Evolutionary conservation across 2,113 vertebrate species (phyloP).

Genomic region (Oreochromis aureus): DNA sequence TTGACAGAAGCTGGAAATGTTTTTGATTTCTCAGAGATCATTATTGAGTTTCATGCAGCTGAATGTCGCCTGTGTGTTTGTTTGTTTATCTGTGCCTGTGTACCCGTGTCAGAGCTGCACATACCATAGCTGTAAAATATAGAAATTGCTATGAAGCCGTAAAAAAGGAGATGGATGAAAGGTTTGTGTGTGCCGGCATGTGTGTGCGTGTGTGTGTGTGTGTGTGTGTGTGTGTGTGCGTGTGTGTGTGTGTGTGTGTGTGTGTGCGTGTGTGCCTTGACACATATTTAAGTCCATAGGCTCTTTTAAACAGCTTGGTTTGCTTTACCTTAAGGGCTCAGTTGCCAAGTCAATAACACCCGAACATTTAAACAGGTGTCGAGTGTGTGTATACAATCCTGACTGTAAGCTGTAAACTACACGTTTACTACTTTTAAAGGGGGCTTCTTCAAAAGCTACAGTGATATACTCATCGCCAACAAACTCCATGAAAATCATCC

Average conservation of each 20-base stretch:
- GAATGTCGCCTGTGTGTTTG: conserved; percentile 13
- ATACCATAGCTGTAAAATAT: not conserved
- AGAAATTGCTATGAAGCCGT: not conserved
- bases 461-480: not conserved
- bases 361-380: not conserved
- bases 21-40: conserved; percentile 31
- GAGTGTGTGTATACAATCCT: not conserved
- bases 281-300: not conserved
- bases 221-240: not conserved
- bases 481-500: not conserved
- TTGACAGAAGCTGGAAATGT: conserved; percentile 21
- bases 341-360: not conserved
- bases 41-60: conserved; percentile 17
- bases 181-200: not conserved
- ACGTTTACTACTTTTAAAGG: not conserved
- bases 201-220: not conserved
- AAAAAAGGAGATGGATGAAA: not conserved
- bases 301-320: conserved; percentile 1
- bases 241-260: not conserved
- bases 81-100: conserved; percentile 29
- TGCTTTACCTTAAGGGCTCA: conserved; percentile 4
- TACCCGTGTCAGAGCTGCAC: not conserved
- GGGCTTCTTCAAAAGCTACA: not conserved
- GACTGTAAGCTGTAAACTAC: not conserved
- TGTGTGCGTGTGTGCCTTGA: not conserved